phyloP scores from a whole-genome alignment of 2,113 vertebrate species.

The Cervus canadensis region DNA sequence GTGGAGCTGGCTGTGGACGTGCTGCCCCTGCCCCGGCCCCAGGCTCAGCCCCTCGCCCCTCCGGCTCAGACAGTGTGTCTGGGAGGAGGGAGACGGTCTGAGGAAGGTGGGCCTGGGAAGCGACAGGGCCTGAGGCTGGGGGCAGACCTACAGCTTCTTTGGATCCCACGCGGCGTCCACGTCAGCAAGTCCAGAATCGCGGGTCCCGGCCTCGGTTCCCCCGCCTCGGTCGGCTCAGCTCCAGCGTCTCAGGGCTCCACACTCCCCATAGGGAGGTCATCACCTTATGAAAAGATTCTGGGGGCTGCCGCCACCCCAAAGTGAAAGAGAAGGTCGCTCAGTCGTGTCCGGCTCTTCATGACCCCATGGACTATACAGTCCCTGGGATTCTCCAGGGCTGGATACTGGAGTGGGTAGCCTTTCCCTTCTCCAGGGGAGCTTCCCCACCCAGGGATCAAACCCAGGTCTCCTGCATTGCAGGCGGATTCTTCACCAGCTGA shows the following conservation, averaged over 20 bases:
- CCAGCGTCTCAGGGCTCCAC: background rate
- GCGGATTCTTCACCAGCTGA: too few species aligned
- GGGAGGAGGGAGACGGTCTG: background rate
- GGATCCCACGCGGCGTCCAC: background rate
- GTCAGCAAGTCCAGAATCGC: background rate
- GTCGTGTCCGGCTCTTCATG: accelerated
- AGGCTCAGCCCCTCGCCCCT: background rate
- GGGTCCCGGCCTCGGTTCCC: background rate
- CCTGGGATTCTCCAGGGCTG: background rate
- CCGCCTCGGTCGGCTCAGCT: background rate
- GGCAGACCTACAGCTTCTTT: background rate
- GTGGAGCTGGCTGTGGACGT: background rate
- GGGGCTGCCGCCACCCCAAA: background rate
- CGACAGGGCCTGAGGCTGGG: background rate
- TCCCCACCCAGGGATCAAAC: background rate
- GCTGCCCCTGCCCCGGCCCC: background rate
- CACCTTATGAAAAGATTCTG: background rate
- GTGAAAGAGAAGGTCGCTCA: too few species aligned
- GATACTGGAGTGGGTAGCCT: accelerated
- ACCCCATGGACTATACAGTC: background rate
- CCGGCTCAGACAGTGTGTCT: background rate
- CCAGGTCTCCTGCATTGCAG: background rate
- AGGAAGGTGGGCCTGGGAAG: background rate
- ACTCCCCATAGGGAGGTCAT: too few species aligned
- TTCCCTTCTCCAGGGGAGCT: background rate